Conservation (phyloP, 2,113 vertebrate species). For the Mionectes macconnelli region DNA sequence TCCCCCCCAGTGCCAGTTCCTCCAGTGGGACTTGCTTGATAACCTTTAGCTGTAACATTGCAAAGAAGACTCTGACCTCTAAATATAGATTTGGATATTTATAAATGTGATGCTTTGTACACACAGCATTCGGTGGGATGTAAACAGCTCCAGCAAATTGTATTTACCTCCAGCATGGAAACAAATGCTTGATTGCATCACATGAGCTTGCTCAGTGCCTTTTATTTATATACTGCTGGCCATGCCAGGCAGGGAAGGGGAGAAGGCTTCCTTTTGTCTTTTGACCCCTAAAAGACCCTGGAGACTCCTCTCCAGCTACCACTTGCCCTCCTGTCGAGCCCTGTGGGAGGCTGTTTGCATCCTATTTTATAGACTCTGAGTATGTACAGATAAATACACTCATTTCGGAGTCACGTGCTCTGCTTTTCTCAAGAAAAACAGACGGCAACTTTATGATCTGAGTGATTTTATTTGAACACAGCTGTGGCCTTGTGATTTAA, state of each 20-base stretch:
- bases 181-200: constrained; percentile 66
- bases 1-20: background rate
- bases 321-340: background rate
- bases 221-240: constrained; percentile 44
- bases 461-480: constrained; percentile 65
- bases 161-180: constrained; percentile 67
- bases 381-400: background rate
- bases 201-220: constrained; percentile 48
- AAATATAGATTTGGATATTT: constrained; percentile 69
- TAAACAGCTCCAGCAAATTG: constrained; percentile 59
- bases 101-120: constrained; percentile 53
- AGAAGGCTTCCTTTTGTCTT: background rate
- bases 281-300: constrained; percentile 7
- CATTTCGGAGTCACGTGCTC: background rate
- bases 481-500: constrained; percentile 61
- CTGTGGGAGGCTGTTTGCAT: background rate
- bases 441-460: constrained; percentile 69
- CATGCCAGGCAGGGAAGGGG: background rate
- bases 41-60: constrained; percentile 59
- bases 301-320: background rate
- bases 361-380: background rate
- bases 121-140: background rate
- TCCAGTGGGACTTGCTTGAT: constrained; percentile 19
- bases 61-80: constrained; percentile 47
- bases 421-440: constrained; percentile 40